Base-by-base conservation (phyloP, 2,888 invertebrate genomes). In the Drosophila algonquin region DNA sequence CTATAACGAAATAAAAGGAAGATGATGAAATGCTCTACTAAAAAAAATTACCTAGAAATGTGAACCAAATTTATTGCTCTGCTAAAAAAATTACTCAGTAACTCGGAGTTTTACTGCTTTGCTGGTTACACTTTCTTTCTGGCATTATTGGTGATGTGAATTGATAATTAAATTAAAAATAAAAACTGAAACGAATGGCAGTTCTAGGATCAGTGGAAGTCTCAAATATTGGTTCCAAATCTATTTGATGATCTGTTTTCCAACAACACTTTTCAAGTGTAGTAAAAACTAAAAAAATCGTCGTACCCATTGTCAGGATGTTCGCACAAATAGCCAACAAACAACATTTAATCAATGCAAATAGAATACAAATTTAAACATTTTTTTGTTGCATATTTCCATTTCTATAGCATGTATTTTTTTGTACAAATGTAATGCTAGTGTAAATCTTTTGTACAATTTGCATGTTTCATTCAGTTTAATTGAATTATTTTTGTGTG, bases 41-140 rank as follows among this genome's bases (percentile, higher is more conserved):
- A 14, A 51, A 73, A 63, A 54, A 48, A n/a, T 18, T 45, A 8
- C n/a, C 18, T 32, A 47, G 14, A 35, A 57, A 32, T n/a, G 32
- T 32, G 9, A 21, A 57, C 7, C 9, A 30, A 18, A 18, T 45
- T 46, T 6, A 32, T 14, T 40, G 40, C 14, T 14, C 14, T 14
- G 14, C 40, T 14, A 2, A 2, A 40, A n/a, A 14, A 40, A 40
- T 40, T 40, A 40, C 14, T 2, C n/a, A 7, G n/a, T 2, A 40
- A 40, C 14, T 21, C 21, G 3, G 40, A 40, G 14, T 14, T 6
- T 5, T 40, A 40, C 40, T 40, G 14, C 12, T 3, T 9, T 32
- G 3, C 32, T 32, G 32, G 32, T 10, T 10, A 10, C 10, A 32
- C 32, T 32, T 10, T 32, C 2, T 32, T 32, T 32, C 10, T 32